Evolutionary conservation across 92 coral and sea anemone species (phyloP).

Genomic region (Epizoanthus stellaris): DNA sequence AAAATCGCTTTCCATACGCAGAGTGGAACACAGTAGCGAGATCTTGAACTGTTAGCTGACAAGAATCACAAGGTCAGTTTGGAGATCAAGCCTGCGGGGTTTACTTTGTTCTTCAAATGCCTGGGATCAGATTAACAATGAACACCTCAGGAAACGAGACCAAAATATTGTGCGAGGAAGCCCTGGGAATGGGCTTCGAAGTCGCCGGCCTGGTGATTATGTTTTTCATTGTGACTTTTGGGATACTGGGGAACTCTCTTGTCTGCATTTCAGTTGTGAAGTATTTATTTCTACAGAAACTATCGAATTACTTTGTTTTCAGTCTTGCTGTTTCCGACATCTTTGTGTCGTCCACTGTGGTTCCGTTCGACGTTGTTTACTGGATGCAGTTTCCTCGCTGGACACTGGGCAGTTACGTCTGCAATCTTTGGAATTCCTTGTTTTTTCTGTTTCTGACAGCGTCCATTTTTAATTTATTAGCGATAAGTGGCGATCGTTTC

Average conservation of each 20-base stretch:
- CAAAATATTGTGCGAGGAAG: slow-evolving; percentile 54
- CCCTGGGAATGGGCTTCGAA: slow-evolving; percentile 60
- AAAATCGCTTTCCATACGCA: no score
- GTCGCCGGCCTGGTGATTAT: slow-evolving; percentile 68
- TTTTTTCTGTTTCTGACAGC: slow-evolving; percentile 83
- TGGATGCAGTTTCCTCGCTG: slow-evolving; percentile 84
- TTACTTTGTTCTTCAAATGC: not conserved
- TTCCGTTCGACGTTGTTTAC: slow-evolving; percentile 81
- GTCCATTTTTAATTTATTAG: slow-evolving; percentile 73
- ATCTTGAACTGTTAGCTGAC: no score
- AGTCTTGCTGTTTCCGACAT: slow-evolving; percentile 84
- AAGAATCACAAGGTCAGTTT: no score
- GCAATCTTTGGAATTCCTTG: slow-evolving; percentile 85
- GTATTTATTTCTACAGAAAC: slow-evolving; percentile 62
- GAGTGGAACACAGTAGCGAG: no score
- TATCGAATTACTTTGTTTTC: slow-evolving; percentile 66
- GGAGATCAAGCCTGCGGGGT: no score
- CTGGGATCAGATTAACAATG: slow-evolving; percentile 16
- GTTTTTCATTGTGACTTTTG: slow-evolving; percentile 50
- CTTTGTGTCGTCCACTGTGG: slow-evolving; percentile 63
- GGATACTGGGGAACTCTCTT: slow-evolving; percentile 72
- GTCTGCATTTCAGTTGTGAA: slow-evolving; percentile 68
- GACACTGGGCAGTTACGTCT: slow-evolving; percentile 69
- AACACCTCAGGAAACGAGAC: slow-evolving; percentile 40
- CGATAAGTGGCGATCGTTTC: slow-evolving; percentile 89